Evolutionary conservation across 2,113 vertebrate genomes (phyloP), one percentile per base, ranked within the genome.

Genomic region (Eleginops maclovinus): DNA sequence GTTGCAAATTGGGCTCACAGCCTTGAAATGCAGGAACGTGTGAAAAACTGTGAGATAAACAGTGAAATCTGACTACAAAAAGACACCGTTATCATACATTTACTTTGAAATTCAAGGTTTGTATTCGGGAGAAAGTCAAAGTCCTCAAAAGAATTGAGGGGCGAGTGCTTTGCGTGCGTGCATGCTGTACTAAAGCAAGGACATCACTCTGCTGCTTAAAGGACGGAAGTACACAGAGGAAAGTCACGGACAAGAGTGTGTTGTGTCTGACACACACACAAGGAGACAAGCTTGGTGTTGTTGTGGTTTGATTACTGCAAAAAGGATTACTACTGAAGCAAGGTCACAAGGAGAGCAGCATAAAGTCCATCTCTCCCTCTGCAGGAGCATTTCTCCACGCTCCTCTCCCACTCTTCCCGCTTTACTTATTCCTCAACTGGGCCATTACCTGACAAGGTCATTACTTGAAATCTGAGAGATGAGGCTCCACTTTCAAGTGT

Each of bases 401-500:
- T 66, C 74, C 72, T 55, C 71, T 77, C 16, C 54, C 59, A 65
- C 51, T 61, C 71, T 15, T 65, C 56, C 60, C 59, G 17, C 49
- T 55, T 75, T 22, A 13, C 69, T 44, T 73, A 61, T 4, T 66
- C 70, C 61, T 84, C 81, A 83, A 62, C 80, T 62, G 79, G 80
- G 44, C 79, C 88, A 82, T 89, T 83, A 91, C 76, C 81, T 66
- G 24, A 77, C 77, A 81, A 90, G 80, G 78, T 82, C 84, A 81
- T 87, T 84, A 84, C 64, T 55, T 61, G 62, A 68, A 78, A 77
- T 78, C 69, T 51, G 79, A 87, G 78, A 82, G 67, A 83, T 75
- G 78, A 87, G 76, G 72, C 76, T 73, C 16, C 59, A 88, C 79
- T 85, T 82, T 77, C 65, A 88, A 84, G 75, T 15, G 80, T 67